Evolutionary conservation across 1,140 invertebrate genomes (phyloP).

Genomic region (Daktulosphaira vitifoliae): DNA sequence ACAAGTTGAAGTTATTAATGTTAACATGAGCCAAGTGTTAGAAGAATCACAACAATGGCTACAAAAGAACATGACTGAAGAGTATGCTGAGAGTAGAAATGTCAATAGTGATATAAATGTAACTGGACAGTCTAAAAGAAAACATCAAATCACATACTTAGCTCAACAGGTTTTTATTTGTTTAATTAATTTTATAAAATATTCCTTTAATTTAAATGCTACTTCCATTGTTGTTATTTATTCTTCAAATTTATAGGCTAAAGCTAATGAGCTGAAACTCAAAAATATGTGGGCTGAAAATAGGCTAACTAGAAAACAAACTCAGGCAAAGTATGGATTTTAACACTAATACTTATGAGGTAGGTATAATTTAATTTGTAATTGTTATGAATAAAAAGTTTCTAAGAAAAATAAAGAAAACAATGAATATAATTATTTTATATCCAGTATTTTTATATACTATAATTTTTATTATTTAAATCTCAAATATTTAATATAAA

Average conservation of each 20-base stretch:
- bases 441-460: too few relatives aligned
- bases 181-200: background rate
- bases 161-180: constrained; percentile 53
- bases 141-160: constrained; percentile 94
- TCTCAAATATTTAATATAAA: too few relatives aligned
- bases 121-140: constrained; percentile 61
- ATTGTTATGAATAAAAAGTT: too few relatives aligned
- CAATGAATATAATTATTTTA: too few relatives aligned
- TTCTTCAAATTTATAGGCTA: constrained; percentile 57
- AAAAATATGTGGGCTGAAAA: constrained; percentile 91
- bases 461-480: too few relatives aligned
- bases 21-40: constrained; percentile 72
- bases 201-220: background rate
- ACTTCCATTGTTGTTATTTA: background rate
- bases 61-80: constrained; percentile 70
- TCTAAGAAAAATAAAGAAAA: too few relatives aligned
- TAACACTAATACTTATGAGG: constrained; percentile 42
- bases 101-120: constrained; percentile 54
- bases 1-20: constrained; percentile 63
- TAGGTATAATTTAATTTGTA: too few relatives aligned
- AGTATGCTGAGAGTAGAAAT: constrained; percentile 49
- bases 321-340: constrained; percentile 83
- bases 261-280: constrained; percentile 84
- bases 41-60: constrained; percentile 70
- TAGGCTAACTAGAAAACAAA: constrained; percentile 69